phyloP scores from a whole-genome alignment of 2,797 vertebrate genomes.

The Naso thynnoides region DNA sequence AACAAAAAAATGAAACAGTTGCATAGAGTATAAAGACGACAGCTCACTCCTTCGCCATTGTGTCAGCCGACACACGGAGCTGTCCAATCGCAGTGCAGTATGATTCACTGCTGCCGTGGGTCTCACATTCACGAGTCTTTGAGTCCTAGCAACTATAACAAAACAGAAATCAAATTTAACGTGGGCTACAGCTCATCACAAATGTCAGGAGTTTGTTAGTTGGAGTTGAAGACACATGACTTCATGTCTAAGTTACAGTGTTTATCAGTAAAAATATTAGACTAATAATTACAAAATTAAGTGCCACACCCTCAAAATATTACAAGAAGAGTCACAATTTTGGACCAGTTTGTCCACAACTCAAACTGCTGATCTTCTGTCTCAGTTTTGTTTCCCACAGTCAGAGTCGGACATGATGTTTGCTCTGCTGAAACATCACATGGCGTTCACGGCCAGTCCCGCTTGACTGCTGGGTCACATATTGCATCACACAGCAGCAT shows the following conservation, averaged over 20 bases:
- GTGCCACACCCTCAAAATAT: background rate
- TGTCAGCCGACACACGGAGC: constrained; percentile 84
- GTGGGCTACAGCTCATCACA: constrained; percentile 44
- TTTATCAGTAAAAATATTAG: background rate
- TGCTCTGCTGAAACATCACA: constrained; percentile 21
- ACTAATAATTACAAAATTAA: constrained; percentile 9
- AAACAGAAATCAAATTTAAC: constrained; percentile 51
- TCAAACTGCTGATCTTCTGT: background rate
- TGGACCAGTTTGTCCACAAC: background rate
- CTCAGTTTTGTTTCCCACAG: background rate
- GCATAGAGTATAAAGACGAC: constrained; percentile 89
- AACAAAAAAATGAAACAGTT: constrained; percentile 69
- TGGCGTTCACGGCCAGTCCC: constrained; percentile 13
- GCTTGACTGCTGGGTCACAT: background rate
- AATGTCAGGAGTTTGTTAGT: constrained; percentile 30
- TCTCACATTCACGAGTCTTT: constrained; percentile 82
- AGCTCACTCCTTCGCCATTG: constrained; percentile 84
- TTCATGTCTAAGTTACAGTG: constrained; percentile 6
- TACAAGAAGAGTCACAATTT: background rate
- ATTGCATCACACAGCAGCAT: background rate
- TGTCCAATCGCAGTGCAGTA: constrained; percentile 88
- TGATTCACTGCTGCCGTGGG: constrained; percentile 86
- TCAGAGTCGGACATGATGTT: background rate
- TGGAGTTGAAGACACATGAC: background rate
- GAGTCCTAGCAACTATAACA: constrained; percentile 72